Conservation (phyloP, 2,797 vertebrate genomes). For the Neopelma chrysocephalum region DNA sequence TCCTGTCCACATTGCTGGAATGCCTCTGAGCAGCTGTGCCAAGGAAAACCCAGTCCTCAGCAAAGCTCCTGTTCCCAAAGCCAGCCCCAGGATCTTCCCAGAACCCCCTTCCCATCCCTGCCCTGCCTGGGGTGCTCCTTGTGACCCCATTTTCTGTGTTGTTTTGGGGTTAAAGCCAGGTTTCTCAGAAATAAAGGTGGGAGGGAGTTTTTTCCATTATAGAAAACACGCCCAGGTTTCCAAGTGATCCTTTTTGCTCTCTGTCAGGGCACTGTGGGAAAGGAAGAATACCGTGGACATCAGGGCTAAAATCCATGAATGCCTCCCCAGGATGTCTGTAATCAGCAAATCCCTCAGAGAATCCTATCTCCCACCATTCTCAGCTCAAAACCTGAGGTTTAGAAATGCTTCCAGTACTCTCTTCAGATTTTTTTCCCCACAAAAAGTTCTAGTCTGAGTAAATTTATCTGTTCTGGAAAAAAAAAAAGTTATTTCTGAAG, state of each 20-base stretch:
- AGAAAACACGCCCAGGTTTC: not conserved
- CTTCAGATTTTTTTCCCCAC: not conserved
- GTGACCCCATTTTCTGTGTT: not conserved
- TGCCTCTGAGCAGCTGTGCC: not conserved
- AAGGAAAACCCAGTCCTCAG: not conserved
- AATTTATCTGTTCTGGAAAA: not conserved
- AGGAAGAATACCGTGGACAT: not conserved
- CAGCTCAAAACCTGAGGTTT: not conserved
- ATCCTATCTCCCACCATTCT: not conserved
- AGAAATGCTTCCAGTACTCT: not conserved
- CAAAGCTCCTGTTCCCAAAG: not conserved
- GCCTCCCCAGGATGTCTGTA: not conserved
- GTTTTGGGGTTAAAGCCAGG: not conserved
- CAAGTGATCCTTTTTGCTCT: not conserved
- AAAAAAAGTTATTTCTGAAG: not conserved
- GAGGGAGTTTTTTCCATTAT: not conserved
- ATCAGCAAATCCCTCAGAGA: not conserved
- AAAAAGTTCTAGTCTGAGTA: not conserved
- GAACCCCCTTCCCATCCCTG: not conserved
- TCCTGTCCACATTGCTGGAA: fast-evolving
- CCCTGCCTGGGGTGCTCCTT: not conserved
- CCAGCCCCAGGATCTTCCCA: not conserved
- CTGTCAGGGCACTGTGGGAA: not conserved
- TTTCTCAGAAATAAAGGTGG: not conserved
- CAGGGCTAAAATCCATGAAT: not conserved